These are phyloP conservation scores for Esox masquinongy DNA, from an alignment of 2,797 vertebrate genomes.

Conservation along the genomic window DNA sequence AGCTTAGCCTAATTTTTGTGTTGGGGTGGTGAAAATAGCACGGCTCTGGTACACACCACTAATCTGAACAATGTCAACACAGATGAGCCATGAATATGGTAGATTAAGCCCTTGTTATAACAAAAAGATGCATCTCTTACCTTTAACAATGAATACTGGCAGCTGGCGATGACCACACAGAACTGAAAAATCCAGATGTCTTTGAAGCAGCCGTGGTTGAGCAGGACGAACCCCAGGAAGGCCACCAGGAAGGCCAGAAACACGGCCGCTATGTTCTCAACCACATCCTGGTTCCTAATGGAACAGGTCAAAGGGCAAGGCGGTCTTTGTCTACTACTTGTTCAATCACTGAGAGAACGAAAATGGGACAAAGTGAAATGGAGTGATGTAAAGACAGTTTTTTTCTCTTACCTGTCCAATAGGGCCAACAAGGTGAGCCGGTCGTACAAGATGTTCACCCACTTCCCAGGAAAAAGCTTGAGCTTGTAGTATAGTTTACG, in stretches of 20 bases:
- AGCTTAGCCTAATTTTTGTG: neutral
- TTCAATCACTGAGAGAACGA: neutral
- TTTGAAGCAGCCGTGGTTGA: constrained; percentile 92
- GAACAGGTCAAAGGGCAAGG: neutral
- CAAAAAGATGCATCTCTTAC: constrained; percentile 63
- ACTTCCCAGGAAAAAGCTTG: constrained; percentile 90
- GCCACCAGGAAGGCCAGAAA: constrained; percentile 90
- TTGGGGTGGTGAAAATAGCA: neutral
- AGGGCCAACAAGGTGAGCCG: constrained; percentile 87
- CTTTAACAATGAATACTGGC: constrained; percentile 97
- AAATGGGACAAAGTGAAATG: neutral
- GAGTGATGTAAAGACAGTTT: neutral
- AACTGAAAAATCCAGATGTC: constrained; percentile 94
- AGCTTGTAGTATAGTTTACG: constrained; percentile 91
- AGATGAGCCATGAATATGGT: neutral
- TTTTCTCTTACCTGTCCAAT: constrained; percentile 83
- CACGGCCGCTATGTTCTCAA: constrained; percentile 87
- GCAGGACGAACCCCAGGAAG: constrained; percentile 90
- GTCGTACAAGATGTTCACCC: constrained; percentile 93
- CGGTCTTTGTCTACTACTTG: neutral
- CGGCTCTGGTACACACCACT: neutral
- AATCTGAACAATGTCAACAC: neutral
- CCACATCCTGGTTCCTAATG: constrained; percentile 86
- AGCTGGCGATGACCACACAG: constrained; percentile 95
- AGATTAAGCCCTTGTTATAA: neutral